Evolutionary conservation across 1,140 invertebrate genomes (phyloP).

Genomic region (Drosophila oshimai): DNA sequence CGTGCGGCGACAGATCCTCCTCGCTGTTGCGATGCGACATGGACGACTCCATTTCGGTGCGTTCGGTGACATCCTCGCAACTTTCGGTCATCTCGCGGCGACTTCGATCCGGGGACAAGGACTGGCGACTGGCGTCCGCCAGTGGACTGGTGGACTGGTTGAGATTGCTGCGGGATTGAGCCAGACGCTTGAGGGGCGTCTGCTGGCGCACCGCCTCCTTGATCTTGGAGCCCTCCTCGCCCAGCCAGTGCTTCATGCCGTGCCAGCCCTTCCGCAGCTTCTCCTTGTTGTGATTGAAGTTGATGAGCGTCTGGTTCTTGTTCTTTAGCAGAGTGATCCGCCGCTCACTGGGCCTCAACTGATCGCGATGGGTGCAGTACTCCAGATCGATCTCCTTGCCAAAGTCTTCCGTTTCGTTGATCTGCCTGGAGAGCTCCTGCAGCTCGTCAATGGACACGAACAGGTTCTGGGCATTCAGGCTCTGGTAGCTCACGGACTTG

Average conservation of each 20-base stretch:
- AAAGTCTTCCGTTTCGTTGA: slow-evolving; percentile 81
- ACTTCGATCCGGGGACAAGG: slow-evolving; percentile 50
- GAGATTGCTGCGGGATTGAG: slow-evolving; percentile 67
- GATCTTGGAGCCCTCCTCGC: slow-evolving; percentile 83
- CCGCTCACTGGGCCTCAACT: slow-evolving; percentile 70
- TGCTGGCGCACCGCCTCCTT: slow-evolving; percentile 84
- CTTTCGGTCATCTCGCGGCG: slow-evolving; percentile 50
- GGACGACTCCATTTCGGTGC: slow-evolving; percentile 53
- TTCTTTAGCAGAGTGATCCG: slow-evolving; percentile 79
- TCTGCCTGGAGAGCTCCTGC: slow-evolving; percentile 76
- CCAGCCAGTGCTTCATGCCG: slow-evolving; percentile 84
- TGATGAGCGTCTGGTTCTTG: slow-evolving; percentile 73
- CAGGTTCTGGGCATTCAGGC: slow-evolving; percentile 70
- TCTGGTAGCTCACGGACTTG: slow-evolving; percentile 81
- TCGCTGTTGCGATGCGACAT: slow-evolving; percentile 55
- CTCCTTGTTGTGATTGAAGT: slow-evolving; percentile 82
- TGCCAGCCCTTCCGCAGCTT: slow-evolving; percentile 84
- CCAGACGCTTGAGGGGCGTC: slow-evolving; percentile 83
- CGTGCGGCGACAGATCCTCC: slow-evolving; percentile 66
- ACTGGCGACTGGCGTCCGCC: slow-evolving; percentile 41
- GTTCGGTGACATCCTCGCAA: slow-evolving; percentile 61
- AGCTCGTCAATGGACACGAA: slow-evolving; percentile 82
- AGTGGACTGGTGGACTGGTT: slow-evolving; percentile 61
- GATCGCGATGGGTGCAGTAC: slow-evolving; percentile 78
- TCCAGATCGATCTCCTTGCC: slow-evolving; percentile 75